Evolutionary conservation across 2,888 invertebrate genomes (phyloP), one percentile per base, ranked within the genome.

Genomic region (Pharmacophagus antenor): DNA sequence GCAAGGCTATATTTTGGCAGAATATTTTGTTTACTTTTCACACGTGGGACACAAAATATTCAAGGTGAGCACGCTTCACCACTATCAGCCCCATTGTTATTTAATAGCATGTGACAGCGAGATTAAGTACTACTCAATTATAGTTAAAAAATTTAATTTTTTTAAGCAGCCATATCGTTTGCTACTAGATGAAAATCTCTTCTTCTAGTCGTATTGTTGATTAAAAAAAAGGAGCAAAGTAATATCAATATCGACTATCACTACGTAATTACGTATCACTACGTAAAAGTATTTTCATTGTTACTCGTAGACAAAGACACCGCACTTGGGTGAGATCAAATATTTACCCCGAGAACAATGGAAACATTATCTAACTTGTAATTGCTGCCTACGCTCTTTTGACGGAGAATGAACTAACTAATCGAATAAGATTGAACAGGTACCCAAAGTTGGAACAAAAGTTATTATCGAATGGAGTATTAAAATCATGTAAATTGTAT

Each of bases 351-450:
- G 42, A 42, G 42, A 42, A 42, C 42, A 42, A 42, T 42, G 42
- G 42, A 42, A 42, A 42, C 42, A 42, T 42, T 42, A 42, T 42
- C 42, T 42, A 42, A 42, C 42, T 42, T 42, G 17, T 42, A 42
- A 42, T 42, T 42, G 42, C 42, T 31, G 31, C 15, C 31, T 42
- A 42, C 17, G 3, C 42, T 17, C 17, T 42, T 17, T n/a, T 42
- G 42, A 17, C 17, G 17, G 42, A 42, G 6, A 42, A 18, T 42
- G n/a, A 17, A n/a, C 42, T n/a, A 42, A 42, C 42, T 17, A 41
- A 41, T n/a, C 5, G 41, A 17, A 42, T 42, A n/a, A 17, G 8
- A 42, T 17, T 42, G 42, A 42, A 42, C 15, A 42, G 15, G 17
- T 17, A 17, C 42, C 17, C 42, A 15, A 31, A 12, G 31, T 31